These are phyloP conservation scores for Acrobasis consociella DNA, from an alignment of 2,888 invertebrate genomes.

Conservation along the genomic window DNA sequence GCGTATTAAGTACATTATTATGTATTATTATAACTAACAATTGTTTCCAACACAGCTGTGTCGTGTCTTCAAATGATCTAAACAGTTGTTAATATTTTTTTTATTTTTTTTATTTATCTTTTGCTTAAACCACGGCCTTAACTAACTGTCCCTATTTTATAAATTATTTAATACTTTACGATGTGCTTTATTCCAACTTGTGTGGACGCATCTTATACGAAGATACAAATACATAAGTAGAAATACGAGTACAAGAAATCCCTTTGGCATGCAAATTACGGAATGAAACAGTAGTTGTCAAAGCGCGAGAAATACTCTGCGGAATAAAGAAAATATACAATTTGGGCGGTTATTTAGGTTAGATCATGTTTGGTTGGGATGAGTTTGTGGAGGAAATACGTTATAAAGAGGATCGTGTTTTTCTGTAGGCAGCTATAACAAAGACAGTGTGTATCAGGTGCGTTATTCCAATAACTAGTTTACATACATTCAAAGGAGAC, in stretches of 20 bases:
- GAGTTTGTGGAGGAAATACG: not conserved
- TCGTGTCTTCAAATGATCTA: too few relatives aligned
- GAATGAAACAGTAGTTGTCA: constrained; percentile 21
- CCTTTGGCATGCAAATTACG: constrained; percentile 20
- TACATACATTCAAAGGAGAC: too few relatives aligned
- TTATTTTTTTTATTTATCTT: too few relatives aligned
- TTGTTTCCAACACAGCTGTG: too few relatives aligned
- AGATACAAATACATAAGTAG: constrained; percentile 20
- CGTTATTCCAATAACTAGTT: too few relatives aligned
- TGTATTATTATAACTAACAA: too few relatives aligned
- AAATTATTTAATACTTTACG: too few relatives aligned
- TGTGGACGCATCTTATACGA: not conserved
- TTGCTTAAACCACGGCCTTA: too few relatives aligned
- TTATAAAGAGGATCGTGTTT: not conserved
- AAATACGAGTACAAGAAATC: constrained; percentile 15
- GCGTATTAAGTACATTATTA: too few relatives aligned
- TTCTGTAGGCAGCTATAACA: not conserved
- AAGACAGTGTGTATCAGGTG: not conserved
- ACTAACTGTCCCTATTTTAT: too few relatives aligned
- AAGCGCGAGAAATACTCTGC: constrained; percentile 16
- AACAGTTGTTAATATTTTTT: too few relatives aligned
- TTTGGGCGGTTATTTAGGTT: constrained; percentile 18
- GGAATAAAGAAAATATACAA: constrained; percentile 21
- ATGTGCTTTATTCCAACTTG: not conserved
- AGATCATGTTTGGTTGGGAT: not conserved